These are phyloP conservation scores for Triops cancriformis DNA, from an alignment of 1,140 invertebrate species.

Conservation along the genomic window DNA sequence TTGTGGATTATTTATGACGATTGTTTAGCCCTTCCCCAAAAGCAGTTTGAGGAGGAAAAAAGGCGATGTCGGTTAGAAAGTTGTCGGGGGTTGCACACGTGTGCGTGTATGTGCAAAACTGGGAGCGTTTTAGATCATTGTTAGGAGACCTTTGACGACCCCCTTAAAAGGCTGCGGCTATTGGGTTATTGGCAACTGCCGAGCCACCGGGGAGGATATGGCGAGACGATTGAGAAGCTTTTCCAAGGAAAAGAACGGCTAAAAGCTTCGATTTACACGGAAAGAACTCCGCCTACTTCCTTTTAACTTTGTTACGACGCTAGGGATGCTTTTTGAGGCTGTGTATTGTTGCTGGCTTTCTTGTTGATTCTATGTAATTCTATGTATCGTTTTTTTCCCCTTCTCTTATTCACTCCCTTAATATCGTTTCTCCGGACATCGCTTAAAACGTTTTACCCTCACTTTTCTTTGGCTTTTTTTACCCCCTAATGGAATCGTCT, in stretches of 20 bases:
- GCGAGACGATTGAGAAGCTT: neutral
- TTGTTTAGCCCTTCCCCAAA: neutral
- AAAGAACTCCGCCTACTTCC: neutral
- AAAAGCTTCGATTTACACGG: conserved; percentile 9
- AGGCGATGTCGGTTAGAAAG: neutral
- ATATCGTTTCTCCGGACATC: neutral
- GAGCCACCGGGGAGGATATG: neutral
- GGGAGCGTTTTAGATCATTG: neutral
- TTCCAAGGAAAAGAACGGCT: neutral
- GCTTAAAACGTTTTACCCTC: conserved; percentile 10
- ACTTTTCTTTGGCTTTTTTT: neutral
- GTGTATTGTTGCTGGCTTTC: neutral
- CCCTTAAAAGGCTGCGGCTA: neutral
- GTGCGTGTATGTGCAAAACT: neutral
- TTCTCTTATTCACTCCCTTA: neutral
- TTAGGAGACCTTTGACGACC: neutral
- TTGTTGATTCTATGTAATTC: neutral
- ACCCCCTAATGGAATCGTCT: neutral
- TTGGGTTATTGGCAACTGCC: neutral
- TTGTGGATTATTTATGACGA: neutral
- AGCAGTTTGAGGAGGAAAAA: neutral
- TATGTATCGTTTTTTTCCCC: neutral
- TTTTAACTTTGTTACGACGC: conserved; percentile 1
- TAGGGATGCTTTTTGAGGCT: neutral
- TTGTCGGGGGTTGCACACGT: neutral